Evolutionary conservation across 2,797 vertebrate genomes (phyloP).

Genomic region (Percopsis omiscomaycus): DNA sequence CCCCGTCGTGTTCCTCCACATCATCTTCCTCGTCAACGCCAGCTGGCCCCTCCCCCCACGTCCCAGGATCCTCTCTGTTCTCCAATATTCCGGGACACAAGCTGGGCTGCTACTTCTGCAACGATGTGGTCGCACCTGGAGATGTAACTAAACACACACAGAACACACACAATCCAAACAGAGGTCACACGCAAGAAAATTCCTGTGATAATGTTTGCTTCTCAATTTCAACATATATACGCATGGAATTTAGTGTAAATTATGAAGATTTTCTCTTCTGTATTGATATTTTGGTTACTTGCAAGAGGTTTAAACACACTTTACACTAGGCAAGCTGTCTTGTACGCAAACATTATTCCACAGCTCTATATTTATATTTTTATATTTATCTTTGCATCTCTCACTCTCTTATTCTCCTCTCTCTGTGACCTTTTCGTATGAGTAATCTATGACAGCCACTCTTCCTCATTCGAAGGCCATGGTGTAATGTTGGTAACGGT

Average conservation of each 20-base stretch:
- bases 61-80: slow-evolving; percentile 88
- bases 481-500: slow-evolving; percentile 22
- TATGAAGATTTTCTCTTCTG: too few species aligned
- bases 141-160: slow-evolving; percentile 82
- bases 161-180: background rate
- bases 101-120: slow-evolving; percentile 98
- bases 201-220: too few species aligned
- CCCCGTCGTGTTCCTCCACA: slow-evolving; percentile 67
- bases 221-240: too few species aligned
- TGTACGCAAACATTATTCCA: background rate
- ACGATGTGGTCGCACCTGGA: slow-evolving; percentile 96
- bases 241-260: too few species aligned
- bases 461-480: slow-evolving; percentile 27
- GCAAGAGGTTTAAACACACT: background rate
- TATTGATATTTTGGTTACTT: too few species aligned
- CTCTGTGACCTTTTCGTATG: slow-evolving; percentile 38
- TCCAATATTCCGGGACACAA: slow-evolving; percentile 98
- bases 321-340: background rate
- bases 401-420: background rate
- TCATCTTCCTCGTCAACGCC: slow-evolving; percentile 75
- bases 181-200: background rate
- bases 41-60: slow-evolving; percentile 59
- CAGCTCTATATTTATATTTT: background rate
- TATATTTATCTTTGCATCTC: background rate
- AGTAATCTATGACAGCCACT: slow-evolving; percentile 26